These are phyloP conservation scores for Anniella stebbinsi DNA, from an alignment of 2,797 vertebrate genomes.

Conservation along the genomic window DNA sequence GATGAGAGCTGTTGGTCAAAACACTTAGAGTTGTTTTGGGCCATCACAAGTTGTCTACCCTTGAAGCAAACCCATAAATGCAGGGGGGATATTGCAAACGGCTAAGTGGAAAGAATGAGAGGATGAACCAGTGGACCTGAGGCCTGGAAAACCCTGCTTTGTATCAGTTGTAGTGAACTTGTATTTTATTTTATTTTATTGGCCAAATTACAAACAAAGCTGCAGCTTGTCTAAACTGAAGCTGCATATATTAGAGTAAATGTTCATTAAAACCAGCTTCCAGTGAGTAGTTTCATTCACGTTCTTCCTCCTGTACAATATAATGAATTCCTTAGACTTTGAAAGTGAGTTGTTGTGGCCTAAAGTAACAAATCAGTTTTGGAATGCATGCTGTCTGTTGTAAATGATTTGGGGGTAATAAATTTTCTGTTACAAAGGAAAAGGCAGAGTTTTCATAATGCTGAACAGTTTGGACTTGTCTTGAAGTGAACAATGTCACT, in stretches of 20 bases:
- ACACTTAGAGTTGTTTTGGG: too few relatives aligned
- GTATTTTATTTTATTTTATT: neutral
- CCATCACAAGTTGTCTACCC: too few relatives aligned
- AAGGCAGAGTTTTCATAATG: slow-evolving; percentile 83
- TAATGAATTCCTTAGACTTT: slow-evolving; percentile 77
- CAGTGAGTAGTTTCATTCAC: slow-evolving; percentile 32
- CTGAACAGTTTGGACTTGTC: slow-evolving; percentile 92
- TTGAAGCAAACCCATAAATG: neutral
- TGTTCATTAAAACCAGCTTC: slow-evolving; percentile 48
- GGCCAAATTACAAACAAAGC: slow-evolving; percentile 15
- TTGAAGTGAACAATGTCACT: slow-evolving; percentile 83
- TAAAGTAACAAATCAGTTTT: slow-evolving; percentile 85
- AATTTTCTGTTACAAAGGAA: slow-evolving; percentile 85
- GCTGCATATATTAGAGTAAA: slow-evolving; percentile 21
- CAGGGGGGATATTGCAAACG: neutral
- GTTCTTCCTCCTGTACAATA: slow-evolving; percentile 54
- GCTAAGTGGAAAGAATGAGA: neutral
- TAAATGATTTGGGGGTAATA: slow-evolving; percentile 87
- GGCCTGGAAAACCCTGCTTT: neutral
- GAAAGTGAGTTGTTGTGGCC: slow-evolving; percentile 78
- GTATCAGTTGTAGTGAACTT: neutral
- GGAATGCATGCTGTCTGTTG: slow-evolving; percentile 88
- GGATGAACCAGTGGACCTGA: neutral
- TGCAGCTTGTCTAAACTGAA: slow-evolving; percentile 19
- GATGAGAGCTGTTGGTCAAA: too few relatives aligned